A percentile compares a stretch with the other conserved stretches of the same genome.
phyloP scores from a whole-genome alignment of 2,888 invertebrate genomes.

The Cheilosia variabilis region DNA sequence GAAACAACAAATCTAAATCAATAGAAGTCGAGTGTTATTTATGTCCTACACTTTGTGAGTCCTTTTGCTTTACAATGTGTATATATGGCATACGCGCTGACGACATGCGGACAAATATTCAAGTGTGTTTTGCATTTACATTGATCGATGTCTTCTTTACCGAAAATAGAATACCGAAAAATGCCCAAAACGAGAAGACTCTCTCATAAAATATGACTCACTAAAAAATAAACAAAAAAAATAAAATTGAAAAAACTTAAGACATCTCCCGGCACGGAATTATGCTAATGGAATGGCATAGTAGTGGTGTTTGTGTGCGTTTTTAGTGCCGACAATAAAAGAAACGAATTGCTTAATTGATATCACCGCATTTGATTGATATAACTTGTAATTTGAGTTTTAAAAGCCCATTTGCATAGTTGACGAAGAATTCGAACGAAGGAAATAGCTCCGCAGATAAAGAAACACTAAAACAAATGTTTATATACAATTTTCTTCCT shows the following conservation, averaged over 20 bases:
- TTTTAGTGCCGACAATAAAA: conserved; percentile 48
- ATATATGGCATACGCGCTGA: conserved; percentile 9
- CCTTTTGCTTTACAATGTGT: conserved; percentile 42
- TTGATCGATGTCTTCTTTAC: conserved; percentile 61
- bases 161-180: conserved; percentile 59
- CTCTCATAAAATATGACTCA: conserved; percentile 54
- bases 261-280: conserved; percentile 5
- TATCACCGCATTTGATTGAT: conserved; percentile 30
- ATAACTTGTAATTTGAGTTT: conserved; percentile 21
- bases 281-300: conserved; percentile 55
- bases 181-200: neutral
- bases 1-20: conserved; percentile 61
- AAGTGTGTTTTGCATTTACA: conserved; percentile 60
- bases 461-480: neutral
- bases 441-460: too few species aligned
- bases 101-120: conserved; percentile 68
- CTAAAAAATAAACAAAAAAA: neutral
- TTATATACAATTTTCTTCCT: neutral
- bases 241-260: neutral
- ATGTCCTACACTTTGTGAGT: conserved; percentile 60
- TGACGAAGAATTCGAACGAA: too few species aligned
- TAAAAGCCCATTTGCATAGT: neutral
- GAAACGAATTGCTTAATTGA: conserved; percentile 62
- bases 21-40: conserved; percentile 70
- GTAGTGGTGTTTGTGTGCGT: neutral